These are phyloP conservation scores for Notothenia rossii DNA, from an alignment of 2,113 vertebrate species.

Conservation along the genomic window DNA sequence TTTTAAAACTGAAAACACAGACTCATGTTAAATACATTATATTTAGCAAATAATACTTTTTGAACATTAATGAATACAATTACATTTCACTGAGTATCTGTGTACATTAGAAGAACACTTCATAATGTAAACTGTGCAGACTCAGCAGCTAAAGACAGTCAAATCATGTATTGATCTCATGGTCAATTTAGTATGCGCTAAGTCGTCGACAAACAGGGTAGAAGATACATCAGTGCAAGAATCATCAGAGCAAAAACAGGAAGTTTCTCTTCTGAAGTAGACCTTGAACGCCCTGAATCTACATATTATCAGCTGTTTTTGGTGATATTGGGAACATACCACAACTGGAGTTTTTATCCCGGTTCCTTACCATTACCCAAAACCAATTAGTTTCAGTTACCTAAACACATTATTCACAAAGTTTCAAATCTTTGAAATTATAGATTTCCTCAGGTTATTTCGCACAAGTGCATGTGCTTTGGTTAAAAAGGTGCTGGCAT, in stretches of 20 bases:
- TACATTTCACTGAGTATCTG: neutral
- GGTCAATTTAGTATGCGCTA: too few relatives aligned
- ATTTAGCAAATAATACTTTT: too few relatives aligned
- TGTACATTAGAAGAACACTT: neutral
- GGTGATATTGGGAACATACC: neutral
- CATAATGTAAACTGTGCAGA: neutral
- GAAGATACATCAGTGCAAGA: neutral
- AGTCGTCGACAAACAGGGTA: neutral
- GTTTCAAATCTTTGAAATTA: neutral
- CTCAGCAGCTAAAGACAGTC: too few relatives aligned
- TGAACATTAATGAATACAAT: too few relatives aligned
- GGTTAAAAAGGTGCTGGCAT: conserved; percentile 21
- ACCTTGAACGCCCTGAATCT: too few relatives aligned
- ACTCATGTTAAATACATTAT: too few relatives aligned
- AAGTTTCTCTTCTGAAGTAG: neutral
- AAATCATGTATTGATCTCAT: neutral
- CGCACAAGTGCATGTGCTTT: conserved; percentile 6
- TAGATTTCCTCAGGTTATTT: neutral
- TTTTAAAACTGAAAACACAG: neutral
- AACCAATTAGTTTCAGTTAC: neutral
- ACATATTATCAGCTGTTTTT: too few relatives aligned
- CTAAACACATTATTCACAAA: neutral
- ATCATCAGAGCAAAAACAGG: neutral
- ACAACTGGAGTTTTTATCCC: neutral
- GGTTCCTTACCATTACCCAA: too few relatives aligned